phyloP scores from a whole-genome alignment of 2,797 vertebrate genomes.

The Myiotriccus ornatus region DNA sequence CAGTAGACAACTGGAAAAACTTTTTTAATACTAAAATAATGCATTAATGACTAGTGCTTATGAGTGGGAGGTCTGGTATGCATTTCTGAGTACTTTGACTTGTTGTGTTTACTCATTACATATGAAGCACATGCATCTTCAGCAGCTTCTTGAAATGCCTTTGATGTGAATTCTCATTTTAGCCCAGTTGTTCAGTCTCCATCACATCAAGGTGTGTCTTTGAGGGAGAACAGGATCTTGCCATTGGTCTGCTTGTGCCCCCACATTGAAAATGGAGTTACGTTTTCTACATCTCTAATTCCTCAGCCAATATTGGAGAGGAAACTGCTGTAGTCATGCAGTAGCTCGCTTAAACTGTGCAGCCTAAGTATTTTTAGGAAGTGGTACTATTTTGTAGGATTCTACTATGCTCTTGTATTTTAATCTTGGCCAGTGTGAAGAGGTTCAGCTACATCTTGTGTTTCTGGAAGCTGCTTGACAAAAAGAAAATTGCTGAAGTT shows the following conservation, averaged over 20 bases:
- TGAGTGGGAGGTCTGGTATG: neutral
- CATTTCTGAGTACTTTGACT: neutral
- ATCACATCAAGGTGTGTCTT: neutral
- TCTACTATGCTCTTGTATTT: constrained; percentile 7
- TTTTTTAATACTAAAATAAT: neutral
- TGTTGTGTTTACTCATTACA: neutral
- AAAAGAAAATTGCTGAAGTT: constrained; percentile 29
- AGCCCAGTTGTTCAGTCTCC: neutral
- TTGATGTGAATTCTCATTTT: neutral
- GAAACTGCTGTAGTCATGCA: neutral
- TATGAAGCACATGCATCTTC: neutral
- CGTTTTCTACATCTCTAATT: neutral
- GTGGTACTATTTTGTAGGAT: neutral
- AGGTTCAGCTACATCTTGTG: neutral
- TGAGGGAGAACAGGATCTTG: neutral
- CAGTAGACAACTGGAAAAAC: neutral
- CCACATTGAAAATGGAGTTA: neutral
- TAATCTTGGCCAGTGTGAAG: neutral
- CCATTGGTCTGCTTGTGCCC: neutral
- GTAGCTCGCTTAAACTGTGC: neutral
- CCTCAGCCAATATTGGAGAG: neutral
- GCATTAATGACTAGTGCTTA: neutral
- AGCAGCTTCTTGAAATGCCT: neutral
- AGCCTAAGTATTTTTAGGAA: constrained; percentile 35
- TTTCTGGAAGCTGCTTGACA: constrained; percentile 23